These are phyloP conservation scores for Epizoanthus stellaris DNA, from an alignment of 92 coral and sea anemone species.

Conservation along the genomic window DNA sequence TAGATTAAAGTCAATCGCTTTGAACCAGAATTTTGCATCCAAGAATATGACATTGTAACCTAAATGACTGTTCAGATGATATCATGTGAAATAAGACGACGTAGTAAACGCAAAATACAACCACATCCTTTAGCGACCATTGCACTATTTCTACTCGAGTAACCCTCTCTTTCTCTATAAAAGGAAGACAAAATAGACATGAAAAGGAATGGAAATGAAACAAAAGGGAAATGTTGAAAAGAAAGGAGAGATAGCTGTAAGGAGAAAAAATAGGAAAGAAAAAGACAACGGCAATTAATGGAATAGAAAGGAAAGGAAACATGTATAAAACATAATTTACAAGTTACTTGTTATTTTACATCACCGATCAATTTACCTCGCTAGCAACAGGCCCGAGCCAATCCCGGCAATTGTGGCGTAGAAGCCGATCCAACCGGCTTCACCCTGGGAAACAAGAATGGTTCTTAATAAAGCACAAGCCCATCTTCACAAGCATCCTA, in stretches of 20 bases:
- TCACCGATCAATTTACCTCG: conserved; percentile 63
- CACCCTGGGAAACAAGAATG: conserved; percentile 48
- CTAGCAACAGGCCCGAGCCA: conserved; percentile 90
- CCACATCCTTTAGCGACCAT: not conserved
- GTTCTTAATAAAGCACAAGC: too few relatives aligned
- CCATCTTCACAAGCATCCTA: too few relatives aligned
- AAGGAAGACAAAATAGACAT: not conserved
- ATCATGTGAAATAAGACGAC: too few relatives aligned
- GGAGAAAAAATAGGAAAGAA: not conserved
- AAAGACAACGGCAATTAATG: too few relatives aligned
- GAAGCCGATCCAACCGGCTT: conserved; percentile 94
- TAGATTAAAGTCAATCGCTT: too few relatives aligned
- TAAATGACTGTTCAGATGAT: too few relatives aligned
- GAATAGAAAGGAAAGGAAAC: not conserved
- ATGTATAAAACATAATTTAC: not conserved
- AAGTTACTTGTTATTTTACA: too few relatives aligned
- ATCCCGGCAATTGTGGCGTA: conserved; percentile 96
- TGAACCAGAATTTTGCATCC: too few relatives aligned
- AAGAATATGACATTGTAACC: too few relatives aligned
- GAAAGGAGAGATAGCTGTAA: not conserved
- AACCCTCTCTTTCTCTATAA: not conserved
- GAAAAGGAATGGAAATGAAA: not conserved
- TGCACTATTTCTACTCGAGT: not conserved
- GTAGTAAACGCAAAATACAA: too few relatives aligned
- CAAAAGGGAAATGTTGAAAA: not conserved